Evolutionary conservation across 2,797 vertebrate species (phyloP).

Genomic region (Epinephelus coioides): DNA sequence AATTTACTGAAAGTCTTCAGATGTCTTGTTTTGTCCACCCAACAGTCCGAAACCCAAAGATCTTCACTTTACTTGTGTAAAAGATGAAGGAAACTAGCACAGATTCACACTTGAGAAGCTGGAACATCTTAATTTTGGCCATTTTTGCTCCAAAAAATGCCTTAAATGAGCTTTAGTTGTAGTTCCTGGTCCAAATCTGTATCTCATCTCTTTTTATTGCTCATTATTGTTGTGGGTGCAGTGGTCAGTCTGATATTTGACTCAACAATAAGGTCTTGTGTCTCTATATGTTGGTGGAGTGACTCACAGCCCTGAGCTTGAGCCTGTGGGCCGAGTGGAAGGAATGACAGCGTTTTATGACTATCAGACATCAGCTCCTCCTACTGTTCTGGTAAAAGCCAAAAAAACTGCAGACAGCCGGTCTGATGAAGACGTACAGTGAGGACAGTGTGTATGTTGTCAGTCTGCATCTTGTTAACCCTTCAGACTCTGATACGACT

Average conservation of each 20-base stretch:
- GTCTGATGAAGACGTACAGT: neutral
- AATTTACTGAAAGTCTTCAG: neutral
- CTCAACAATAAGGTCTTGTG: conserved; percentile 79
- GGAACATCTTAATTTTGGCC: neutral
- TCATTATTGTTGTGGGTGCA: conserved; percentile 41
- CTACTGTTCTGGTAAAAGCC: neutral
- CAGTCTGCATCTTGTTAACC: neutral
- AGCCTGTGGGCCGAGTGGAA: conserved; percentile 76
- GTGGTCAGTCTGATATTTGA: conserved; percentile 60
- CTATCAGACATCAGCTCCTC: conserved; percentile 41
- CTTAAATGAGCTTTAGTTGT: neutral
- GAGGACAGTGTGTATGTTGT: neutral
- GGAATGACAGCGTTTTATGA: conserved; percentile 62
- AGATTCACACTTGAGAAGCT: neutral
- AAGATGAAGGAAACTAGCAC: neutral
- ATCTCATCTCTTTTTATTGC: neutral
- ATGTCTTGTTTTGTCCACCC: neutral
- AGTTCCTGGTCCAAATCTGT: neutral
- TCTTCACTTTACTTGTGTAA: neutral
- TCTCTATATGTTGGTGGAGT: conserved; percentile 61
- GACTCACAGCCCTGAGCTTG: conserved; percentile 61
- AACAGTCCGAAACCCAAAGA: neutral
- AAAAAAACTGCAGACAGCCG: neutral
- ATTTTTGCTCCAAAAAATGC: neutral
- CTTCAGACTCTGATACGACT: neutral